Percentiles rank a stretch among this genome's conserved stretches.
Conservation (phyloP, 37 sponge, comb jelly and placozoan species). For the Theonella swinhoei region DNA sequence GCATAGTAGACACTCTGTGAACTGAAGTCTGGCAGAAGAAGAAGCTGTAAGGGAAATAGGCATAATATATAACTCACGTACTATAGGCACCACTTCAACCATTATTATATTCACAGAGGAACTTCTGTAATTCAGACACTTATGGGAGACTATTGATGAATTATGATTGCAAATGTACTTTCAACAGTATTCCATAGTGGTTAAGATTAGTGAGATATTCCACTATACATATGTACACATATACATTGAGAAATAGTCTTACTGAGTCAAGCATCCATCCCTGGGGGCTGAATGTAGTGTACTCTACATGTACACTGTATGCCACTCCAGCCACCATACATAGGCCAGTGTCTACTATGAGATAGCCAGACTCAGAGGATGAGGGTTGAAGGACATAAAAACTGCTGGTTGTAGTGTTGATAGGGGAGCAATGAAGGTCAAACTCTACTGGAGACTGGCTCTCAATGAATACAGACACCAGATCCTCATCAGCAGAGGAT, state of each 20-base stretch:
- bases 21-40: slow-evolving; percentile 28
- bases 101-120: background rate
- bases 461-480: background rate
- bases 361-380: background rate
- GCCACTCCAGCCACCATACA: background rate
- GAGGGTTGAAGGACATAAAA: background rate
- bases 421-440: slow-evolving; percentile 16
- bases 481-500: background rate
- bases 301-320: background rate
- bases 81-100: background rate
- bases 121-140: background rate
- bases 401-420: background rate
- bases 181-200: background rate
- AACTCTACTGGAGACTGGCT: slow-evolving; percentile 13
- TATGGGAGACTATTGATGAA: background rate
- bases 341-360: background rate
- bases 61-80: background rate
- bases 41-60: background rate
- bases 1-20: slow-evolving; percentile 32
- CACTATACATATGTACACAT: background rate
- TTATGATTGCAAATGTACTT: background rate
- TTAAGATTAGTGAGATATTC: background rate
- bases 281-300: background rate
- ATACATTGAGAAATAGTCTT: too few relatives aligned
- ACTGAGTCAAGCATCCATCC: slow-evolving; percentile 17